phyloP scores from a whole-genome alignment of 2,888 invertebrate genomes.

The Chirona hameri region DNA sequence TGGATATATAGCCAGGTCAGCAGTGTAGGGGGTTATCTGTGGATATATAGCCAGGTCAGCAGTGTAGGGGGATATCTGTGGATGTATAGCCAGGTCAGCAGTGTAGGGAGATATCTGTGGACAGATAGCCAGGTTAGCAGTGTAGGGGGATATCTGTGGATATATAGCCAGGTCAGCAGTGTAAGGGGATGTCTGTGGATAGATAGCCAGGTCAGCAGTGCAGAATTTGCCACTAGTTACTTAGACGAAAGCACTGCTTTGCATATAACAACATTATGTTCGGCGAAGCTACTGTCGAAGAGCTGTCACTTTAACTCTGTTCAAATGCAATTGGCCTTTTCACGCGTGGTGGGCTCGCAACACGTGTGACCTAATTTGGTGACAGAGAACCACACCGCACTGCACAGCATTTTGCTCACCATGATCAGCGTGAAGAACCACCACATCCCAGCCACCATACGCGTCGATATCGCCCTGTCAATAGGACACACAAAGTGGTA shows the following conservation, averaged over 20 bases:
- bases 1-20: too few species aligned
- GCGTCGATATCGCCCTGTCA: conserved; percentile 75
- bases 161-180: conserved; percentile 73
- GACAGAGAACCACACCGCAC: not conserved
- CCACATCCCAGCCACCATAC: conserved; percentile 77
- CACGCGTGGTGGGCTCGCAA: too few species aligned
- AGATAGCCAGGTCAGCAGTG: conserved; percentile 74
- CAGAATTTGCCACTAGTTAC: conserved; percentile 49
- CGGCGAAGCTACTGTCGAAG: too few species aligned
- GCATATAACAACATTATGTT: too few species aligned
- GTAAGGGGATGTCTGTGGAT: conserved; percentile 67
- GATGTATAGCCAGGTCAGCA: conserved; percentile 69
- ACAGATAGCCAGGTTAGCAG: conserved; percentile 69
- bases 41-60: conserved; percentile 88
- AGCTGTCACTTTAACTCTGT: too few species aligned
- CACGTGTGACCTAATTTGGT: not conserved
- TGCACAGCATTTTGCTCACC: conserved; percentile 43
- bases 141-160: conserved; percentile 71
- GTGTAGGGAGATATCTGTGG: conserved; percentile 75
- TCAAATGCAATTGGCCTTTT: too few species aligned
- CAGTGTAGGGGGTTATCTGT: too few species aligned
- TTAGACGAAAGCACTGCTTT: too few species aligned
- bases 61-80: conserved; percentile 74
- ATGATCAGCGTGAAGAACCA: conserved; percentile 94
- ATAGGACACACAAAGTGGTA: not conserved